A percentile compares a stretch with the other conserved stretches of the same genome.
Evolutionary conservation across 2,797 vertebrate species (phyloP).

Genomic region (Microctenopoma lineatum): DNA sequence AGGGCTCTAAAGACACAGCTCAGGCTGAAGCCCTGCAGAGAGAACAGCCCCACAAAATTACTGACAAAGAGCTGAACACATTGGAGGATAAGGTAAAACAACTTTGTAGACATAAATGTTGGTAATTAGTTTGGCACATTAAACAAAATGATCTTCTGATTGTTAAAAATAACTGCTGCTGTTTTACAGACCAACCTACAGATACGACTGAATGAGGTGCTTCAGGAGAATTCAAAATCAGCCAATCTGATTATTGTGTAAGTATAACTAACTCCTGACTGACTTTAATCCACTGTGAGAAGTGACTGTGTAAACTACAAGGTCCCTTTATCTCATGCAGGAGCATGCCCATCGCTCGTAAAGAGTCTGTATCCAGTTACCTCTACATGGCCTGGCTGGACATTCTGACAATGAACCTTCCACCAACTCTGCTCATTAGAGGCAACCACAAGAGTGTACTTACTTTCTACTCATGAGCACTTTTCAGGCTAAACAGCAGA

Average conservation of each 20-base stretch:
- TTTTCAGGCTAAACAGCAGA: neutral
- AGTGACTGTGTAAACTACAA: conserved; percentile 14
- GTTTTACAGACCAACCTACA: conserved; percentile 91
- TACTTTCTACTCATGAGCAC: conserved; percentile 96
- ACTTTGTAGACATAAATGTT: neutral
- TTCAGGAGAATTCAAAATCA: conserved; percentile 91
- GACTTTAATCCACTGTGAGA: neutral
- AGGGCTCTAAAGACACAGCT: conserved; percentile 86
- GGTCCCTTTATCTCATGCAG: conserved; percentile 70
- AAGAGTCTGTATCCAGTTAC: conserved; percentile 92
- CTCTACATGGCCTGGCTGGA: conserved; percentile 99
- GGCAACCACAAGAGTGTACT: conserved; percentile 99
- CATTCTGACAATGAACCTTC: conserved; percentile 92
- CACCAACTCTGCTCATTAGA: conserved; percentile 92
- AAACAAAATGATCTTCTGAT: neutral
- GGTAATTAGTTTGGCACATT: neutral
- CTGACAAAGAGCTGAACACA: conserved; percentile 90
- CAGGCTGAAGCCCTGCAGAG: conserved; percentile 88
- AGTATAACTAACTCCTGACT: conserved; percentile 74
- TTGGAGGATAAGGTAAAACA: conserved; percentile 93
- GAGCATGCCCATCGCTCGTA: conserved; percentile 97
- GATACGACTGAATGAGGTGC: conserved; percentile 93
- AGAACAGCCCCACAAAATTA: conserved; percentile 94
- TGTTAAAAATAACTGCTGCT: conserved; percentile 2
- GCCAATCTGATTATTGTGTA: conserved; percentile 95